These are phyloP conservation scores for Mactra quadrangularis DNA, from an alignment of 1,140 invertebrate genomes.

Conservation along the genomic window DNA sequence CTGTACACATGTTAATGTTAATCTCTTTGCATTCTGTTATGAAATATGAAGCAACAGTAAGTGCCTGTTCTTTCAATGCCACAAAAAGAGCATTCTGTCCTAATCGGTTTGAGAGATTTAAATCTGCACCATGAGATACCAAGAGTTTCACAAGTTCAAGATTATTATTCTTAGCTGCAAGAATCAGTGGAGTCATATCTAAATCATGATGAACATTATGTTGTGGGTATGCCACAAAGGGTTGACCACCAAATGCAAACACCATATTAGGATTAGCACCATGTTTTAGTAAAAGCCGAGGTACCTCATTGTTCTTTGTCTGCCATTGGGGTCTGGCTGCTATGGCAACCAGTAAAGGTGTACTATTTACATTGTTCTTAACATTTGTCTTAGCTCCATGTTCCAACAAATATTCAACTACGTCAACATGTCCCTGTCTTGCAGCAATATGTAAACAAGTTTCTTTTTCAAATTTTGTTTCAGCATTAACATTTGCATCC, in stretches of 20 bases:
- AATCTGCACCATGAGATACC: slow-evolving; percentile 27
- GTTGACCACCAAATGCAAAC: no score
- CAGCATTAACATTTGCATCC: slow-evolving; percentile 40
- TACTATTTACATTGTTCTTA: slow-evolving; percentile 16
- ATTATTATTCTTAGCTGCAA: slow-evolving; percentile 38
- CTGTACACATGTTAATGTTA: slow-evolving; percentile 44
- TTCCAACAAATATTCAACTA: slow-evolving; percentile 31
- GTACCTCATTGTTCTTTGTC: slow-evolving; percentile 25
- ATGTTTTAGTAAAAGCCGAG: slow-evolving; percentile 32
- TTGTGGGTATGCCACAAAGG: not conserved
- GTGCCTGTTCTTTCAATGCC: slow-evolving; percentile 6
- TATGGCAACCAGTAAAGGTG: slow-evolving; percentile 43
- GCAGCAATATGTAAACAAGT: slow-evolving; percentile 52
- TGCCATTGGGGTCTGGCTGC: not conserved
- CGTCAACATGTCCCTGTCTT: slow-evolving; percentile 21
- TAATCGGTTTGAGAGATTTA: slow-evolving; percentile 26
- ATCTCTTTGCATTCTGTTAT: slow-evolving; percentile 16
- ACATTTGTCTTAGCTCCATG: slow-evolving; percentile 28
- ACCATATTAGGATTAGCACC: slow-evolving; percentile 47
- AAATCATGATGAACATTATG: not conserved
- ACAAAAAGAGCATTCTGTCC: slow-evolving; percentile 22
- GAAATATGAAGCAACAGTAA: slow-evolving; percentile 29
- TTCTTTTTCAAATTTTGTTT: slow-evolving; percentile 44
- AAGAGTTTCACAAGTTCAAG: slow-evolving; percentile 42
- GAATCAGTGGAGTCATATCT: slow-evolving; percentile 24